A percentile compares a stretch with the other conserved stretches of the same genome.
phyloP scores from a whole-genome alignment of 2,888 invertebrate species.

The Ischnura elegans region DNA sequence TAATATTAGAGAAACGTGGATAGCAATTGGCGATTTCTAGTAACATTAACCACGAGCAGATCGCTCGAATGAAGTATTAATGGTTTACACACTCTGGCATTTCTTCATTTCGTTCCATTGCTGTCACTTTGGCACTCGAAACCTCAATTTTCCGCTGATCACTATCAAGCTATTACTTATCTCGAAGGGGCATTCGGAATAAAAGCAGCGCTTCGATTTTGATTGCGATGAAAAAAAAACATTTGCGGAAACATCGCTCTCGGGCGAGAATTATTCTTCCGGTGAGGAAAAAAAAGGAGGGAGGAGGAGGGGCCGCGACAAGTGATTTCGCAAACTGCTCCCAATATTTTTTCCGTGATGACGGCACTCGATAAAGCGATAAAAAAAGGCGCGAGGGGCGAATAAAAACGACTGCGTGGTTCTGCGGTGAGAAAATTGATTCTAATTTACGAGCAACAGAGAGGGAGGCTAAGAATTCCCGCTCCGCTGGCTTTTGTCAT shows the following conservation, averaged over 20 bases:
- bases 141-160: slow-evolving; percentile 21
- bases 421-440: slow-evolving; percentile 22
- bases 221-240: neutral
- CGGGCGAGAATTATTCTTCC: slow-evolving; percentile 19
- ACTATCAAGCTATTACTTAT: neutral
- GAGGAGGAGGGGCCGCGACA: neutral
- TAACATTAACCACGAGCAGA: neutral
- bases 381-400: neutral
- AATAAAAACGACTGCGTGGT: slow-evolving; percentile 7
- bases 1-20: neutral
- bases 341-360: slow-evolving; percentile 29
- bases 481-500: neutral
- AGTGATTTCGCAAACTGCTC: slow-evolving; percentile 15
- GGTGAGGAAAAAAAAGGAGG: slow-evolving; percentile 1
- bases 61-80: neutral
- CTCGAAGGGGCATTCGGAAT: neutral
- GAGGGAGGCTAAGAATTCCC: neutral
- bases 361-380: slow-evolving; percentile 31
- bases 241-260: neutral
- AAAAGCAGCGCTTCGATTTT: neutral
- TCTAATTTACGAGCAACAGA: neutral
- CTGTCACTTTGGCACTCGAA: slow-evolving; percentile 29
- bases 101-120: neutral
- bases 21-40: neutral
- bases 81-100: neutral